These are phyloP conservation scores for Thereuonema tuberculata DNA, from an alignment of 1,140 invertebrate genomes.

Conservation along the genomic window DNA sequence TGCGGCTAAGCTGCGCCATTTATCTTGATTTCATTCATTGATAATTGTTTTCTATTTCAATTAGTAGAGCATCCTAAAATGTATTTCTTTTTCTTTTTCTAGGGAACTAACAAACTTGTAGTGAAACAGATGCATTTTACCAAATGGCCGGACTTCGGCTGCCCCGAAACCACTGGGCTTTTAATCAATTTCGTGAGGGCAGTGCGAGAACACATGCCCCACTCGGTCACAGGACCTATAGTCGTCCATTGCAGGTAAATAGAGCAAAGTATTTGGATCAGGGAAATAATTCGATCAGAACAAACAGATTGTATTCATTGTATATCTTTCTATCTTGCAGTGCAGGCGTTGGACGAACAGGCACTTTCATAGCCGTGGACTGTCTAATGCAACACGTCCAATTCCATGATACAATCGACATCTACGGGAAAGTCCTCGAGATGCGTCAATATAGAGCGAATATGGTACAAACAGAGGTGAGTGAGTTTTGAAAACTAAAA, in stretches of 20 bases:
- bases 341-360: slow-evolving; percentile 30
- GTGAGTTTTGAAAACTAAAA: no score
- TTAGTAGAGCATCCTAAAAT: no score
- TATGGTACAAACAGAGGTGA: slow-evolving; percentile 13
- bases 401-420: not conserved
- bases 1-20: no score
- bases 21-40: no score
- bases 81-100: slow-evolving; percentile 5
- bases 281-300: no score
- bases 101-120: slow-evolving; percentile 24
- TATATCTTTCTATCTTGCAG: slow-evolving; percentile 17
- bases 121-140: slow-evolving; percentile 32
- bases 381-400: slow-evolving; percentile 20
- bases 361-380: slow-evolving; percentile 29
- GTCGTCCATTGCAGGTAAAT: slow-evolving; percentile 33
- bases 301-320: no score
- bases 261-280: no score
- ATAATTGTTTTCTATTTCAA: no score
- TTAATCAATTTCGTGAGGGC: slow-evolving; percentile 29
- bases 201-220: slow-evolving; percentile 24
- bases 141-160: slow-evolving; percentile 33
- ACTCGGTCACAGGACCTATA: slow-evolving; percentile 23
- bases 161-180: slow-evolving; percentile 27
- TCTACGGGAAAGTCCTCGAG: slow-evolving; percentile 6
- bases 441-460: slow-evolving; percentile 2